Percentiles rank a stretch among this genome's conserved stretches.
Conservation (phyloP, 2,888 invertebrate genomes). For the Thelaira solivaga region DNA sequence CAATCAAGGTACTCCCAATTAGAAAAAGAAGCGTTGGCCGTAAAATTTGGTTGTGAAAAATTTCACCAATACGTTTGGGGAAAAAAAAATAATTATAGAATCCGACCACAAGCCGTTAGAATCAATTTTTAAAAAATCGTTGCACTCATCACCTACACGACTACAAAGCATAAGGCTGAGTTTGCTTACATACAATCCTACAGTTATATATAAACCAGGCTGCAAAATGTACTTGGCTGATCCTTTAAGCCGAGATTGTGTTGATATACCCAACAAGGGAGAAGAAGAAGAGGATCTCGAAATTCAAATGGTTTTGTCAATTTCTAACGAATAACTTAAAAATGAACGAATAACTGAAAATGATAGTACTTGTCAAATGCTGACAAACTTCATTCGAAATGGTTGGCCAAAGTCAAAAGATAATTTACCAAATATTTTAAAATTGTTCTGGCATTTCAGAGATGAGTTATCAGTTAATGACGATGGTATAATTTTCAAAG, state of each 20-base stretch:
- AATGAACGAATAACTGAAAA: too few species aligned
- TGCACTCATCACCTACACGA: neutral
- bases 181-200: neutral
- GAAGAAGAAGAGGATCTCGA: conserved; percentile 13
- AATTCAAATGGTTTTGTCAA: neutral
- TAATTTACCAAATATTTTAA: too few species aligned
- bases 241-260: conserved; percentile 1
- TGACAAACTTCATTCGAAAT: too few species aligned
- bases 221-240: conserved; percentile 4
- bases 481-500: too few species aligned
- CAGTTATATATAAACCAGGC: neutral
- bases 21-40: conserved; percentile 38
- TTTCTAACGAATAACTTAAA: neutral
- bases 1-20: conserved; percentile 17
- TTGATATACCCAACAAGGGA: neutral
- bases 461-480: too few species aligned
- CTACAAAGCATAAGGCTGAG: neutral
- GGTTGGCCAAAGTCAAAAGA: too few species aligned
- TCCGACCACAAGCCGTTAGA: conserved; percentile 41
- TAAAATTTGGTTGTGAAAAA: conserved; percentile 30
- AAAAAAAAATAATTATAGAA: conserved; percentile 1
- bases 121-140: conserved; percentile 3
- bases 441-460: too few species aligned
- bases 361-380: too few species aligned
- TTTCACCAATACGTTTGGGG: too few species aligned